Evolutionary conservation across 2,888 invertebrate genomes (phyloP).

Genomic region (Dione vanillae): DNA sequence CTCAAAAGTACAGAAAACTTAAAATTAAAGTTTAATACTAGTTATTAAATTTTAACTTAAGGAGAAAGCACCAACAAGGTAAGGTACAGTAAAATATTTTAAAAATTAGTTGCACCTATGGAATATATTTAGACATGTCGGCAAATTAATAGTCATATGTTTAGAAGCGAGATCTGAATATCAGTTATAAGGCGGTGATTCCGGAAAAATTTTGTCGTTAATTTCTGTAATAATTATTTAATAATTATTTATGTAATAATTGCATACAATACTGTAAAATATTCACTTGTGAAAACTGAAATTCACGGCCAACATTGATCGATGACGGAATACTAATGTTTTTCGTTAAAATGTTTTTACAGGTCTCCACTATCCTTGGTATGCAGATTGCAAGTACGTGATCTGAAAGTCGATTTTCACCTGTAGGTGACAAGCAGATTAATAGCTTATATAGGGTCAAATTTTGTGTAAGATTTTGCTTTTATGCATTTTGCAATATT

Average conservation of each 20-base stretch:
- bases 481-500: conserved; percentile 32
- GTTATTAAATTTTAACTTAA: too few species aligned
- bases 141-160: too few species aligned
- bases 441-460: conserved; percentile 57
- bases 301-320: not conserved
- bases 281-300: conserved; percentile 5
- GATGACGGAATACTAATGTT: conserved; percentile 24
- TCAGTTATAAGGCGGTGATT: too few species aligned
- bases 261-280: conserved; percentile 3
- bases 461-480: conserved; percentile 28
- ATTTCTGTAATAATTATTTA: too few species aligned
- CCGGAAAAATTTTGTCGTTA: too few species aligned
- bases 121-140: not conserved
- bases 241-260: too few species aligned
- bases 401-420: conserved; percentile 71
- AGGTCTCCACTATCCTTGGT: conserved; percentile 60
- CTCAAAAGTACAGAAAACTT: not conserved
- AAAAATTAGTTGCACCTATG: too few species aligned
- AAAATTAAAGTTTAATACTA: too few species aligned
- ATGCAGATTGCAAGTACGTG: conserved; percentile 81
- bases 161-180: too few species aligned
- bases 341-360: conserved; percentile 56
- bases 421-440: conserved; percentile 76
- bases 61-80: too few species aligned
- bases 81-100: too few species aligned